Evolutionary conservation across 2,797 vertebrate species (phyloP), one percentile per base, ranked within the genome.

Genomic region (Eremophila alpestris): DNA sequence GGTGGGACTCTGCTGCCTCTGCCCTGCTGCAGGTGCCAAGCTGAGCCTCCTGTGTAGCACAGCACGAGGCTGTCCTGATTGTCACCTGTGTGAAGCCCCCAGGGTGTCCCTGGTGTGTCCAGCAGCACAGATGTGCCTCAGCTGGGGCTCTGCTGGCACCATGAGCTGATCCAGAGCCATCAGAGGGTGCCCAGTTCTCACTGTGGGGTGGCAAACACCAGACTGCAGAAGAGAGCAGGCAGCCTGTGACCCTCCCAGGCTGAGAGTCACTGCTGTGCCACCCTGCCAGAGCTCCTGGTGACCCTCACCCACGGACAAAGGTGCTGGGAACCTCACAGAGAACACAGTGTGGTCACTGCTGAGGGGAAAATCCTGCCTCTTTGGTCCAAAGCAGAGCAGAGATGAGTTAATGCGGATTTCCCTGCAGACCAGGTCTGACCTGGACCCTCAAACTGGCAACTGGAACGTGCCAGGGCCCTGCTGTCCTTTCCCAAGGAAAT

Each of bases 391-490:
- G 23, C 1, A 49, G 71, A 78, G 48, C 19, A 45, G n/a, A 43
- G 13, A 27, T 8, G 30, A n/a, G 30, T 54, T 38, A 29, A 38
- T 29, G 21, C 9, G 22, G 26, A 15, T 70, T 87, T 45, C 9
- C 23, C 20, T 38, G 20, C 0, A 10, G 26, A 46, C 2, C 64
- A 65, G 24, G 18, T 77, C 49, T 0, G 2, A 49, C 38, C 54
- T 11, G 16, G 36, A 26, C 18, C 52, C 59, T 58, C 30, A 40
- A n/a, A 40, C 8, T 34, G 43, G 20, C 16, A 54, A 7, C 5
- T 26, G 54, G 34, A 43, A 7, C 0, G 0, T 7, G n/a, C 20
- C 43, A 41, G n/a, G 17, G 24, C 38, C 17, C 43, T 56, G 69
- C 26, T 41, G 20, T 16, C 75, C 63, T 56, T 46, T 36, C 67